These are phyloP conservation scores for Pygocentrus nattereri DNA, from an alignment of 2,797 vertebrate genomes.

Conservation along the genomic window DNA sequence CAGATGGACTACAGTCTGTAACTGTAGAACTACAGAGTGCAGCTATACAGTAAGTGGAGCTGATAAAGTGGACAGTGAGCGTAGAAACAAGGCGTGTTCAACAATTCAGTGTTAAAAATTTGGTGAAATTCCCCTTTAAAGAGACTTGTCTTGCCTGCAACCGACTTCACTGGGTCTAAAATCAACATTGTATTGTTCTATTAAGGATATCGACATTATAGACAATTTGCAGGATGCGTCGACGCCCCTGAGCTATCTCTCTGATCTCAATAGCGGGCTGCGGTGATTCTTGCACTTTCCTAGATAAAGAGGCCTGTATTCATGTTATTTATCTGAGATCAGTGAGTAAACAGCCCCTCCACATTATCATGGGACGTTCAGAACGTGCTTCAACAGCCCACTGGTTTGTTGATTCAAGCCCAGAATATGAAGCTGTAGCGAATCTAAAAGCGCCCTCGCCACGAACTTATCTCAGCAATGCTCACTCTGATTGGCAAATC, in stretches of 20 bases:
- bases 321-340: conserved; percentile 4
- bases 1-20: no score
- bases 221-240: background rate
- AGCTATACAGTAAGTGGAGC: no score
- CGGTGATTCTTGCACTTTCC: background rate
- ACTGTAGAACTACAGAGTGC: no score
- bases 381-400: background rate
- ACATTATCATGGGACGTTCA: background rate
- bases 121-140: no score
- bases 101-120: no score
- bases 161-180: background rate
- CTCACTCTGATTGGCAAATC: conserved; percentile 2
- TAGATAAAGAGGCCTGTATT: background rate
- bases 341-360: background rate
- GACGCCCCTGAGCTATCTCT: background rate
- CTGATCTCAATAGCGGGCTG: background rate
- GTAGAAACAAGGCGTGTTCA: no score
- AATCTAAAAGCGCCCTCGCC: background rate
- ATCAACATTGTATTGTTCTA: no score
- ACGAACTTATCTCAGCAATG: background rate
- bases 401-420: conserved; percentile 11
- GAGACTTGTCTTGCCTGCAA: no score
- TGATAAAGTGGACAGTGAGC: no score
- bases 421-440: background rate
- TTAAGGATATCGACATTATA: background rate